A percentile compares a stretch with the other conserved stretches of the same genome.
These are phyloP conservation scores for Trichopoda pennipes DNA, from an alignment of 2,888 invertebrate species.

Conservation along the genomic window DNA sequence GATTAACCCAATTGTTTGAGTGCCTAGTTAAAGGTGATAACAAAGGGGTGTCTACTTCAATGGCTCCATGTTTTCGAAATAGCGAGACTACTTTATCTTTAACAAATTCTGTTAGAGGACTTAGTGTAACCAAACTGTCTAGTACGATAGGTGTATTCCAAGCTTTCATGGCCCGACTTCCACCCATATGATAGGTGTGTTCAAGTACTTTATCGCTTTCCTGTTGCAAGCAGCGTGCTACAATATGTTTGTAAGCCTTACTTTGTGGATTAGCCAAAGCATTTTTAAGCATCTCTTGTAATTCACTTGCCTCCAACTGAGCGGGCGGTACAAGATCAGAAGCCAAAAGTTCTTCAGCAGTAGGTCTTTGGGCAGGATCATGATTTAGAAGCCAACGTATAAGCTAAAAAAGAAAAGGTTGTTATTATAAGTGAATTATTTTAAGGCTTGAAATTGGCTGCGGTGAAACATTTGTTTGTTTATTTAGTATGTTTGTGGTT, in stretches of 20 bases:
- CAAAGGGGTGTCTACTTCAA: conserved; percentile 89
- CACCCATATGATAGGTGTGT: conserved; percentile 89
- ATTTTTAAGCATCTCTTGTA: conserved; percentile 90
- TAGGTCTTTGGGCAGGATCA: conserved; percentile 91
- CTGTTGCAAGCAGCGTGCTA: conserved; percentile 81
- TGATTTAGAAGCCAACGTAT: conserved; percentile 89
- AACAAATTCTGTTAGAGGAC: conserved; percentile 80
- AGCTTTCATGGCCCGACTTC: conserved; percentile 77
- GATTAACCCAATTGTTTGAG: conserved; percentile 74
- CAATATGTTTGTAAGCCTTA: conserved; percentile 88
- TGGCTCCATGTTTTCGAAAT: conserved; percentile 90
- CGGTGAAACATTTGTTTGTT: too few relatives aligned
- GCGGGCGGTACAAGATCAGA: conserved; percentile 93
- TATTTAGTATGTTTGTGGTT: too few relatives aligned
- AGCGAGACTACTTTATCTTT: conserved; percentile 82
- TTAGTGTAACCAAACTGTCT: conserved; percentile 80
- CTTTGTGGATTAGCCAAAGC: conserved; percentile 91
- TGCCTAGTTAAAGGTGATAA: conserved; percentile 88
- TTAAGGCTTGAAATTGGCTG: too few relatives aligned
- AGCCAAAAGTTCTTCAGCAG: conserved; percentile 90
- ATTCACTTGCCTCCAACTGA: conserved; percentile 90
- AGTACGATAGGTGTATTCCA: conserved; percentile 76
- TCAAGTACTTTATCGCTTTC: conserved; percentile 82
- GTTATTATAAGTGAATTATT: not conserved
- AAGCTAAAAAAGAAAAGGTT: conserved; percentile 81